Percentiles rank a stretch among this genome's conserved stretches.
Evolutionary conservation across 1,140 invertebrate species (phyloP).

Genomic region (Achatina immaculata): DNA sequence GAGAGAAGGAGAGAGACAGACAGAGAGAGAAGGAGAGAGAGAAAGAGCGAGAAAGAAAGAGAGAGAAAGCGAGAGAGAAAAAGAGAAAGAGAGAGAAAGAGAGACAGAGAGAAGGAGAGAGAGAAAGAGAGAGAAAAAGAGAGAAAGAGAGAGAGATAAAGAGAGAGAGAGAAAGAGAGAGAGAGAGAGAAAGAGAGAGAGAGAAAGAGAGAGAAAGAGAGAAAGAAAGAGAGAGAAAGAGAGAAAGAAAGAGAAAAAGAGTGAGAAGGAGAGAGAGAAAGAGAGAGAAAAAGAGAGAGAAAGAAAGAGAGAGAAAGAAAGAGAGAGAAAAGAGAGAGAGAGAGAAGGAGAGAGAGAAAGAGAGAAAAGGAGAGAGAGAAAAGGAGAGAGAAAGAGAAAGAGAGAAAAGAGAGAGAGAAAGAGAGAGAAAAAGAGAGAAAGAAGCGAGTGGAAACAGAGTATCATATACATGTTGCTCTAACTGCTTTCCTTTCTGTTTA

Average conservation of each 20-base stretch:
- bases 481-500: too few species aligned
- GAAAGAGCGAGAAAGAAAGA: constrained; percentile 20
- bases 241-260: neutral
- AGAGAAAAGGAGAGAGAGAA: neutral
- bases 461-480: too few species aligned
- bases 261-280: neutral
- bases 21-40: constrained; percentile 20
- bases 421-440: neutral
- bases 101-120: neutral
- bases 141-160: neutral
- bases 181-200: neutral
- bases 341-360: neutral
- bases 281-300: neutral
- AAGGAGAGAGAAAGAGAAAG: constrained; percentile 6
- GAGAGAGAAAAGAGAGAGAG: neutral
- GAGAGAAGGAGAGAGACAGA: constrained; percentile 23
- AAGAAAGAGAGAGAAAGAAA: neutral
- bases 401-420: neutral
- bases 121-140: neutral
- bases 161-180: neutral
- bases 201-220: neutral
- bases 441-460: too few species aligned
- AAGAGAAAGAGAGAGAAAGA: neutral
- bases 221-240: neutral
- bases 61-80: neutral